phyloP scores from a whole-genome alignment of 2,113 vertebrate genomes.

The Agelaius tricolor region DNA sequence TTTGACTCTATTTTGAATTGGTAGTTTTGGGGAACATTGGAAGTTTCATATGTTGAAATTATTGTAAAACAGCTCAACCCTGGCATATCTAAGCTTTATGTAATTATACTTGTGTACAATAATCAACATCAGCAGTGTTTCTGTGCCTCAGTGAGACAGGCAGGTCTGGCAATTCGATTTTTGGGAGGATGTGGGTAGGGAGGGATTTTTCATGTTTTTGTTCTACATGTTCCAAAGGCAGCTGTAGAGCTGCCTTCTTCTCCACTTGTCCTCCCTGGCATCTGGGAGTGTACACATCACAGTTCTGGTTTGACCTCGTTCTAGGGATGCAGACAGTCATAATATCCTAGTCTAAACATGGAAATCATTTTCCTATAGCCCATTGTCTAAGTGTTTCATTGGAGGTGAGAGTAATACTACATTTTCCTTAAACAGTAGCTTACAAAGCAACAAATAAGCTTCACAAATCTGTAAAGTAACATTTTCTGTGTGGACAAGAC shows the following conservation, averaged over 20 bases:
- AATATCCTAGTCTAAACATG: not conserved
- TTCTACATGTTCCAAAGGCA: not conserved
- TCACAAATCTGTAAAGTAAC: not conserved
- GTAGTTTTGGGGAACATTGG: not conserved
- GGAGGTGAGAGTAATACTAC: not conserved
- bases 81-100: not conserved
- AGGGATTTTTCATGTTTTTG: not conserved
- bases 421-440: not conserved
- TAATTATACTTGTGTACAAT: not conserved
- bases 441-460: not conserved
- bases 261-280: not conserved
- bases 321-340: not conserved
- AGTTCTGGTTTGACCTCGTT: not conserved
- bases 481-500: not conserved
- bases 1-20: not conserved
- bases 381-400: not conserved
- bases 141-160: not conserved
- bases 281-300: not conserved
- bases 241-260: not conserved
- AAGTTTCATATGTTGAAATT: not conserved
- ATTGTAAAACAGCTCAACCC: not conserved
- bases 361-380: not conserved
- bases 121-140: not conserved
- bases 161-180: not conserved
- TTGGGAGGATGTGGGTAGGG: constrained; percentile 26